phyloP scores from a whole-genome alignment of 2,113 vertebrate genomes.

The Microtus pennsylvanicus region DNA sequence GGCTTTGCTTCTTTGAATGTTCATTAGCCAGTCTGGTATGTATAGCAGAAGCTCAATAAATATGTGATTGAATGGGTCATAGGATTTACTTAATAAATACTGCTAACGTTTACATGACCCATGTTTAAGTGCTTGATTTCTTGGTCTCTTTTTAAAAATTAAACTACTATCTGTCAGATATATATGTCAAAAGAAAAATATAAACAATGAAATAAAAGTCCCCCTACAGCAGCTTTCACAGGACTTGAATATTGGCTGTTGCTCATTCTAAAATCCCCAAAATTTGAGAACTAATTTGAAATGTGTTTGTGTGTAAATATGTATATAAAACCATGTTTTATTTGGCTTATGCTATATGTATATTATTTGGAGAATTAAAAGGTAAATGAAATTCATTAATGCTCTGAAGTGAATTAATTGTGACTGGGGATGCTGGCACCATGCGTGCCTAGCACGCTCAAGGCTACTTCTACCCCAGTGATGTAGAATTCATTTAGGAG shows the following conservation, averaged over 20 bases:
- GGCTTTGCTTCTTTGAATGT: slow-evolving; percentile 31
- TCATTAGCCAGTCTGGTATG: slow-evolving; percentile 1
- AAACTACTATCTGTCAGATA: background rate
- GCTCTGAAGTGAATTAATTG: slow-evolving; percentile 16
- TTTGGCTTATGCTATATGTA: background rate
- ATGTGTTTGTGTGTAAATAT: background rate
- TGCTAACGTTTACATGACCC: slow-evolving; percentile 53
- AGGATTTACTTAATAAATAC: slow-evolving; percentile 29
- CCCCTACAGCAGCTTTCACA: background rate
- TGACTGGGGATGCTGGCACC: background rate
- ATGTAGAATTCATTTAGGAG: background rate
- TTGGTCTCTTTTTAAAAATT: background rate
- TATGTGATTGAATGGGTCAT: background rate
- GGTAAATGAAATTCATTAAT: background rate
- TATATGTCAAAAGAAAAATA: slow-evolving; percentile 49
- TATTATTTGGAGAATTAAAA: slow-evolving; percentile 27
- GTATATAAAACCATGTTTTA: background rate
- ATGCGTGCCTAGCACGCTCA: background rate
- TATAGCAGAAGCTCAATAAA: slow-evolving; percentile 34
- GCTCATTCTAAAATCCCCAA: slow-evolving; percentile 46
- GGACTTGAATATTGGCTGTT: slow-evolving; percentile 3
- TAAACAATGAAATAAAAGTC: slow-evolving; percentile 37
- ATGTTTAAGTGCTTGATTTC: background rate
- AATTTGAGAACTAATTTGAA: slow-evolving; percentile 39
- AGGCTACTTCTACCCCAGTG: background rate